Base-by-base conservation (phyloP, 2,888 invertebrate genomes). In the Drosophila affinis region DNA sequence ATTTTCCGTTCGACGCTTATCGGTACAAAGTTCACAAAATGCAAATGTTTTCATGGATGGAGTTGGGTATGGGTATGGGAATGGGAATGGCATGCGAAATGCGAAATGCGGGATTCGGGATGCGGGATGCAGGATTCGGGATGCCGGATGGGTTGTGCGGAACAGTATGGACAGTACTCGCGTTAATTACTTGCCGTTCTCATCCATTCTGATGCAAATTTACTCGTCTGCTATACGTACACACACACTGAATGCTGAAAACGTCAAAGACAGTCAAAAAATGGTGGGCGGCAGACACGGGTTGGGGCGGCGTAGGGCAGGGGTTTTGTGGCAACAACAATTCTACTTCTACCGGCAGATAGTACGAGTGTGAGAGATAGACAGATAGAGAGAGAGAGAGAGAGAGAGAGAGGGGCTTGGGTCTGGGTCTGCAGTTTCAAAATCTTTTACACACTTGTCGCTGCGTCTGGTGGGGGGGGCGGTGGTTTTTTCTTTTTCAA, bases 151-250 rank as follows among this genome's bases (percentile, higher is more conserved):
- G 21, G 14, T 34, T 29, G 52, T 24, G 17, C 10, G n/a, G 17
- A 49, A 45, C 24, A 24, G 24, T 69, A 62, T 18, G 54, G 29
- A 17, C 39, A 61, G 70, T 65, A 72, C 67, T 58, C 59, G 58
- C 68, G 68, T 59, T 55, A 72, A 76, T 76, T 84, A 87, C 85
- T 85, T 87, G 87, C 85, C 87, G 51, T 75, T 79, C 52, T 85
- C 87, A 75, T 85, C 85, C 85, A 85, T 87, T 72, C 61, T 81
- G 61, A 76, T 71, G 71, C 71, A 62, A 74, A 72, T 72, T 65
- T 65, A 51, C 56, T 44, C 51, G 51, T 48, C 58, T 54, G 44
- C 65, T 67, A 49, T 67, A 56, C 32, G 56, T 56, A 48, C 72
- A 39, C 39, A 39, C 39, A 39, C 39, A 39, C 39, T 39, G 39